Evolutionary conservation across 2,797 vertebrate genomes (phyloP), one percentile per base, ranked within the genome.

Genomic region (Schizopygopsis malacanthus): DNA sequence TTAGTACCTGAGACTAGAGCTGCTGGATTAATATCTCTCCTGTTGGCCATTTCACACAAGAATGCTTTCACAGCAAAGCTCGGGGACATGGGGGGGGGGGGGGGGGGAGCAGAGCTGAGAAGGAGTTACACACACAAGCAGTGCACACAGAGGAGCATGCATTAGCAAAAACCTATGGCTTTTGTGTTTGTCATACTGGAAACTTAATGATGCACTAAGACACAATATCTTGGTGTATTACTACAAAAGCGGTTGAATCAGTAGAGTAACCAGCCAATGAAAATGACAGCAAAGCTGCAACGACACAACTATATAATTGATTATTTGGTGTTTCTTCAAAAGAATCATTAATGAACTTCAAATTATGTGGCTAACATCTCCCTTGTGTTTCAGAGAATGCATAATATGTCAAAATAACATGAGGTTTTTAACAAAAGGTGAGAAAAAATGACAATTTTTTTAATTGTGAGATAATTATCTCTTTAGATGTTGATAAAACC

Each of bases 31-130:
- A 87, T 85, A 84, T 37, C 63, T 84, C 73, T 80, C 59, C 86
- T 81, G 79, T 83, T 73, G 78, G 82, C 79, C 78, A 81, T 87
- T 84, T 87, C 82, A 87, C 86, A 87, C 59, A 71, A 84, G 78
- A 87, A 56, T 63, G 78, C 61, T 84, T 87, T 87, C 82, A 84
- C 86, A 61, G 86, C 82, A 84, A 81, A 80, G 77, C 86, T 87
- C 16, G 13, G 50, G 63, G 77, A 76, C 47, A n/a, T 56, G 41
- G 63, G 16, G 43, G 2, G 20, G 33, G 41, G 20, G 33, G 41
- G 25, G 25, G 25, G 25, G 25, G 28, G 28, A 47, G 67, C 28
- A 72, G 41, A 22, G 45, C 69, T 45, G n/a, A 63, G 67, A 73
- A 70, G 39, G 67, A 73, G 59, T 67, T 33, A 20, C 56, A 75